Conservation (phyloP, 2,888 invertebrate species). For the Pelosia muscerda region DNA sequence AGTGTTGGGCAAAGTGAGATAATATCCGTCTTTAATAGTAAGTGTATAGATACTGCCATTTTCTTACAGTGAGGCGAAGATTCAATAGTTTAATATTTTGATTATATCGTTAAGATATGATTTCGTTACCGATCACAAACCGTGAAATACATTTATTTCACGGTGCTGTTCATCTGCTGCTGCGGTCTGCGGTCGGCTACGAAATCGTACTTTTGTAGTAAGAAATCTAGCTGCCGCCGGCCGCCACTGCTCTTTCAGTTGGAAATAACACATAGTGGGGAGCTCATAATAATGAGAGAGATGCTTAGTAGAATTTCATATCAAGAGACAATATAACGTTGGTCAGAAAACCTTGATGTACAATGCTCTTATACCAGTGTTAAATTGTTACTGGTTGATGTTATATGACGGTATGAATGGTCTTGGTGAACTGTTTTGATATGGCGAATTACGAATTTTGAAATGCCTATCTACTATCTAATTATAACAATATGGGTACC, state of each 20-base stretch:
- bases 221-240: too few relatives aligned
- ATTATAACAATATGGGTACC: too few relatives aligned
- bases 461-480: too few relatives aligned
- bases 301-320: constrained; percentile 50
- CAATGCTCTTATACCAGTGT: constrained; percentile 62
- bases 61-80: constrained; percentile 10
- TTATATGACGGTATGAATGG: constrained; percentile 20
- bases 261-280: too few relatives aligned
- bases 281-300: constrained; percentile 17
- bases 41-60: constrained; percentile 20
- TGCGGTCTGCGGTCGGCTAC: too few relatives aligned
- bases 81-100: constrained; percentile 13
- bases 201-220: too few relatives aligned
- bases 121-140: too few relatives aligned
- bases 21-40: constrained; percentile 19
- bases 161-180: too few relatives aligned
- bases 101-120: constrained; percentile 15
- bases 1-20: constrained; percentile 20
- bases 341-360: constrained; percentile 43
- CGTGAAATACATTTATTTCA: too few relatives aligned
- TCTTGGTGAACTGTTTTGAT: constrained; percentile 15
- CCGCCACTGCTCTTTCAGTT: too few relatives aligned
- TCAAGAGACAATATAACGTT: constrained; percentile 61
- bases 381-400: constrained; percentile 55
- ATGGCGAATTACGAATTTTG: constrained; percentile 5